These are phyloP conservation scores for Spilarctia lutea DNA, from an alignment of 2,888 invertebrate genomes.

Conservation along the genomic window DNA sequence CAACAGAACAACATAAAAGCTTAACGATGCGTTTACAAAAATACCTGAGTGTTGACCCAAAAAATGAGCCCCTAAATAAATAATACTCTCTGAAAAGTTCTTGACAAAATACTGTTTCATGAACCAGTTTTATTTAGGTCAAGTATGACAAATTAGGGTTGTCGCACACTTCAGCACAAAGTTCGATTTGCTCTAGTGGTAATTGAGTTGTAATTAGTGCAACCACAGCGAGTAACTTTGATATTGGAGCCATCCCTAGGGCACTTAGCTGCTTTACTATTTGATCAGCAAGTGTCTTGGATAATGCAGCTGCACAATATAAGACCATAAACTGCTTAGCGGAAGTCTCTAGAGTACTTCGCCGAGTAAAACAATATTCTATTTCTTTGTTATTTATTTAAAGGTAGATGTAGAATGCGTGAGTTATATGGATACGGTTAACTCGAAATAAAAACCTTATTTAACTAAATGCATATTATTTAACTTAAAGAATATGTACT, in stretches of 20 bases:
- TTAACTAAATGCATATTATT: not conserved
- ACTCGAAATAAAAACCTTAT: not conserved
- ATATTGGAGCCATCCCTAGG: constrained; percentile 37
- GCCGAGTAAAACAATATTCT: not conserved
- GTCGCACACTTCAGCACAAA: constrained; percentile 33
- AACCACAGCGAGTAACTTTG: constrained; percentile 44
- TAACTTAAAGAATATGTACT: not conserved
- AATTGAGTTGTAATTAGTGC: constrained; percentile 37
- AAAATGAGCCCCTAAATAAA: constrained; percentile 13
- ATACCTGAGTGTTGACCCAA: constrained; percentile 6
- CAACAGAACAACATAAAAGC: constrained; percentile 3
- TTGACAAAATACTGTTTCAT: constrained; percentile 36
- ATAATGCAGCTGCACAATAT: constrained; percentile 34
- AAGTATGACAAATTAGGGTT: constrained; percentile 59
- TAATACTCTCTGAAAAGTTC: constrained; percentile 28
- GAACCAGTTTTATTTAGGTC: constrained; percentile 61
- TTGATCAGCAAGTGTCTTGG: constrained; percentile 41
- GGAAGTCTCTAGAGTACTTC: constrained; percentile 19
- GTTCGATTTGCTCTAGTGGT: constrained; percentile 12
- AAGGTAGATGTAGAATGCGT: not conserved
- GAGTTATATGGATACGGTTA: not conserved
- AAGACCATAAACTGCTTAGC: constrained; percentile 11
- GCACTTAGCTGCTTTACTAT: constrained; percentile 38
- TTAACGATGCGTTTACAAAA: constrained; percentile 5
- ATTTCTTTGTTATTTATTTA: not conserved